Conservation (phyloP, 2,113 vertebrate genomes). For the Phrynosoma platyrhinos region DNA sequence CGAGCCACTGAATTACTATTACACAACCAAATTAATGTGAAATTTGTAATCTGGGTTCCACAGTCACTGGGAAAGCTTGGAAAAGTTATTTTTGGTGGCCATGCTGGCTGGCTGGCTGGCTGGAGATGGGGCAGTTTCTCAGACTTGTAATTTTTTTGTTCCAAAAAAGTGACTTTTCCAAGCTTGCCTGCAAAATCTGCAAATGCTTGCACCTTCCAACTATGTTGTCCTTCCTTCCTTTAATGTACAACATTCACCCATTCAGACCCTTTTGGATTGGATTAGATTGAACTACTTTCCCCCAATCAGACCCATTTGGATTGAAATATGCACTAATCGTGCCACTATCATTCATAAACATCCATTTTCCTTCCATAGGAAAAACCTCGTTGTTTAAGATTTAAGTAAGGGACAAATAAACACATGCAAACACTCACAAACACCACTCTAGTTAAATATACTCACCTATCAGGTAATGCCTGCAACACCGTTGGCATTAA, state of each 20-base stretch:
- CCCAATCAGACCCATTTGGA: neutral
- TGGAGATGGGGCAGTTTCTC: too few species aligned
- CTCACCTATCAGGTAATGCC: constrained; percentile 96
- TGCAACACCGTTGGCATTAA: constrained; percentile 98
- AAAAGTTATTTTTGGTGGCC: too few species aligned
- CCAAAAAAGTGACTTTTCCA: too few species aligned
- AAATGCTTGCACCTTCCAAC: neutral
- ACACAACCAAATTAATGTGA: neutral
- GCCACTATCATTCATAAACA: neutral
- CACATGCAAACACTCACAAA: neutral
- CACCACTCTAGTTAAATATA: neutral
- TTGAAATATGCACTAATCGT: neutral
- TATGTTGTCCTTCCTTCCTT: neutral
- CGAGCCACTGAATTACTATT: neutral
- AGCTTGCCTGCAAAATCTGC: too few species aligned
- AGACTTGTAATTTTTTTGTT: too few species aligned
- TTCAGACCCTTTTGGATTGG: neutral
- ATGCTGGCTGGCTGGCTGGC: too few species aligned
- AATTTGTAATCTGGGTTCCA: neutral
- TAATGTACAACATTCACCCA: neutral
- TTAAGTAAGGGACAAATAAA: neutral
- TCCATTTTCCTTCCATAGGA: neutral
- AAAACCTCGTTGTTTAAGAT: neutral
- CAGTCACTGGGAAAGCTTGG: neutral
- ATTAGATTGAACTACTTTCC: too few species aligned